Percentiles rank a stretch among this genome's conserved stretches.
phyloP scores from a whole-genome alignment of 2,888 invertebrate genomes.

The Incurvaria masculella region DNA sequence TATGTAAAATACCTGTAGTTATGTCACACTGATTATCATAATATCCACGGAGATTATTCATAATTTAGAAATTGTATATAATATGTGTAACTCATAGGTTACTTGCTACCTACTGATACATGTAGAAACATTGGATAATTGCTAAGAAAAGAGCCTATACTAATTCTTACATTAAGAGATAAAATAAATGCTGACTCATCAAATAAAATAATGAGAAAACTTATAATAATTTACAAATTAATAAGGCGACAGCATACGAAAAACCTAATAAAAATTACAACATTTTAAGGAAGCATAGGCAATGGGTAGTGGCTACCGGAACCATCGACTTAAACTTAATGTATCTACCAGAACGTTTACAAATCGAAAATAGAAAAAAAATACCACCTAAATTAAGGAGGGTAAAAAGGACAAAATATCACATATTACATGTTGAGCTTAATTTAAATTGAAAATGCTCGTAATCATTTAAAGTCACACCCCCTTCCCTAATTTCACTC shows the following conservation, averaged over 20 bases:
- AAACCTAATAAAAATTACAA: slow-evolving; percentile 39
- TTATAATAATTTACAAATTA: slow-evolving; percentile 28
- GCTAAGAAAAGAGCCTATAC: slow-evolving; percentile 37
- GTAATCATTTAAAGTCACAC: slow-evolving; percentile 24
- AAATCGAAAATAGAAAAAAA: slow-evolving; percentile 35
- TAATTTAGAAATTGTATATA: slow-evolving; percentile 26
- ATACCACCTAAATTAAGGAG: slow-evolving; percentile 38
- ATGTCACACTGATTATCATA: slow-evolving; percentile 3
- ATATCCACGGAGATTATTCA: background rate
- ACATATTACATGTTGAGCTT: slow-evolving; percentile 57
- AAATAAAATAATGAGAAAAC: slow-evolving; percentile 36
- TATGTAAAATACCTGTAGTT: slow-evolving; percentile 3
- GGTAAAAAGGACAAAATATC: slow-evolving; percentile 51
- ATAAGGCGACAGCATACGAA: slow-evolving; percentile 40
- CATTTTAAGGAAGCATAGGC: slow-evolving; percentile 47
- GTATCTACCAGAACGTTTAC: slow-evolving; percentile 27
- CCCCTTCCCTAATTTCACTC: slow-evolving; percentile 22
- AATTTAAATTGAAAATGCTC: slow-evolving; percentile 41
- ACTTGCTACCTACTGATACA: slow-evolving; percentile 45
- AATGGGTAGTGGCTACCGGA: slow-evolving; percentile 24
- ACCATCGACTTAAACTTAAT: slow-evolving; percentile 26
- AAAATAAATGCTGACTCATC: slow-evolving; percentile 33
- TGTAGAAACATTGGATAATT: slow-evolving; percentile 41
- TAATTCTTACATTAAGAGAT: slow-evolving; percentile 37
- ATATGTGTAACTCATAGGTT: slow-evolving; percentile 30